These are phyloP conservation scores for Cebuella pygmaea DNA, from an alignment of 2,797 vertebrate genomes.

Conservation along the genomic window DNA sequence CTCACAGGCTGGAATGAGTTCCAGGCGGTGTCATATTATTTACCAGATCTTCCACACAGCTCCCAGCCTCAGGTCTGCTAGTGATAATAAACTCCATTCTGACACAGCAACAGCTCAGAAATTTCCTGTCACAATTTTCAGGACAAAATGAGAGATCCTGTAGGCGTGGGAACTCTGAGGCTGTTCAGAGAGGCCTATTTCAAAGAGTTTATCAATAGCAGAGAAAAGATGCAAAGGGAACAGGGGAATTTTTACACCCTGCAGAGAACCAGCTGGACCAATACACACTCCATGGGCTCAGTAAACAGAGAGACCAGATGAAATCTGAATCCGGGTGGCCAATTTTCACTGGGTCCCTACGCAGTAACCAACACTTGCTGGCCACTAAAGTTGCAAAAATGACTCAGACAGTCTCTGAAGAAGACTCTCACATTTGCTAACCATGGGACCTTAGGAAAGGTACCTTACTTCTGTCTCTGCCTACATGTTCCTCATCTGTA, in stretches of 20 bases:
- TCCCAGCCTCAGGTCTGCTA: background rate
- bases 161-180: conserved; percentile 60
- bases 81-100: conserved; percentile 80
- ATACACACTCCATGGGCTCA: background rate
- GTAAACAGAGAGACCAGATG: conserved; percentile 55
- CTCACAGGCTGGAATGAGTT: conserved; percentile 67
- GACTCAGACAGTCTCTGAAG: background rate
- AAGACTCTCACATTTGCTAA: background rate
- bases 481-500: background rate
- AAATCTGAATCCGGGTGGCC: background rate
- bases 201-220: conserved; percentile 77
- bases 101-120: conserved; percentile 77
- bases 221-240: conserved; percentile 72
- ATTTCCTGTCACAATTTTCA: conserved; percentile 77
- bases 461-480: background rate
- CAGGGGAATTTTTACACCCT: background rate
- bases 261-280: conserved; percentile 55
- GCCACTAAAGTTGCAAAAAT: background rate
- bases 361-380: background rate
- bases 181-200: conserved; percentile 65
- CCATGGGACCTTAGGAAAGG: background rate
- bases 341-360: background rate
- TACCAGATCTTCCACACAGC: conserved; percentile 67
- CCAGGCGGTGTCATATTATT: conserved; percentile 71
- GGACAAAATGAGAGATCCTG: conserved; percentile 78